These are phyloP conservation scores for Muschampia plurimacula DNA, from an alignment of 2,888 invertebrate species.

Conservation along the genomic window DNA sequence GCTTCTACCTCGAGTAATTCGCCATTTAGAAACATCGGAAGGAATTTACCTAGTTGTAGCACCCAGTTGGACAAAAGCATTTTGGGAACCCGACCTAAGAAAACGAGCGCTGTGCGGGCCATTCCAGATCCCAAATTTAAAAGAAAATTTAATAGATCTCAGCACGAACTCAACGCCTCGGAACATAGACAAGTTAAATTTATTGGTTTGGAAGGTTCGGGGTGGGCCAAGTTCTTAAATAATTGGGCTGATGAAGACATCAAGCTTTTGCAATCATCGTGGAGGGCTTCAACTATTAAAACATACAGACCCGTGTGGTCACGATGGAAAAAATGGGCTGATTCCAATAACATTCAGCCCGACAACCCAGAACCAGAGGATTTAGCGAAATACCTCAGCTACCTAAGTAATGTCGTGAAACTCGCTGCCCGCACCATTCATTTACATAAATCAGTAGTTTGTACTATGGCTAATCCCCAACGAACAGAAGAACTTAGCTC, in stretches of 20 bases:
- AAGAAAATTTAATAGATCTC: background rate
- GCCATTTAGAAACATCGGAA: background rate
- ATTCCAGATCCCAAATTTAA: background rate
- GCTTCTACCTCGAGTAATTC: background rate
- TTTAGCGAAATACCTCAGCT: conserved; percentile 1
- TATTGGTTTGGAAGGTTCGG: conserved; percentile 10
- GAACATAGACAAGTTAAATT: conserved; percentile 2
- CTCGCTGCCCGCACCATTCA: conserved; percentile 30
- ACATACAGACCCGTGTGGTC: background rate
- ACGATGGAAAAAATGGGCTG: background rate
- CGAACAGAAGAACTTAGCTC: background rate
- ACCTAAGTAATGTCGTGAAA: conserved; percentile 18
- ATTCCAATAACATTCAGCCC: background rate
- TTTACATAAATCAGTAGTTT: conserved; percentile 37
- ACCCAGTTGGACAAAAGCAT: background rate
- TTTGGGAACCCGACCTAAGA: background rate
- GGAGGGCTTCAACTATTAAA: background rate
- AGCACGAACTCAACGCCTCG: background rate
- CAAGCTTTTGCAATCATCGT: background rate
- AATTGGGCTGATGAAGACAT: background rate
- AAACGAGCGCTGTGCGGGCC: background rate
- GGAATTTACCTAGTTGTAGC: background rate
- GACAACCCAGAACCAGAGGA: background rate
- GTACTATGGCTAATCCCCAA: conserved; percentile 27
- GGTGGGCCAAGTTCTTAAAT: background rate